Base-by-base conservation (phyloP, 2,888 invertebrate species). In the Ypsolopha sequella region DNA sequence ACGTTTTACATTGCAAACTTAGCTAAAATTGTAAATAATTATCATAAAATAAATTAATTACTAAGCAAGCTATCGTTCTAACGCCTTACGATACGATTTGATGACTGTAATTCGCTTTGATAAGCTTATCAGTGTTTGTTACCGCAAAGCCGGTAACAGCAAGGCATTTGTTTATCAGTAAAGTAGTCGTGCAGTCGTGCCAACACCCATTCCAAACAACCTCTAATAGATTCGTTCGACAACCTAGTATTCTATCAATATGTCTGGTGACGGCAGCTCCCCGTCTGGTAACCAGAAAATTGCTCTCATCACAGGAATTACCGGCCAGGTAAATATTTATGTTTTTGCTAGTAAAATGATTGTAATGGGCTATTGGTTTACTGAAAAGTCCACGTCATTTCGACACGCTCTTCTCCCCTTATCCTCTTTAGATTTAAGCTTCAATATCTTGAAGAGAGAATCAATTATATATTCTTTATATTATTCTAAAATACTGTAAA, bases 251-350 rank as follows among this genome's bases (percentile, higher is more conserved):
- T 39, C 33, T 7, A 10, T 3, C 36, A 68, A 53, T 55, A 86
- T 86, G 86, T 79, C 81, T 6, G 85, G 79, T 9, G 84, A 84
- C 62, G 66, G 66, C 9, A 61, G 76, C 1, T 59, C 54, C 36
- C 44, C 50, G 1, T 63, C 61, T 52, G 65, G 58, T 35, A 76
- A 72, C 52, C 85, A 76, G 63, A 93, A 92, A 78, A 89, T 97
- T 48, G 98, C 99, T 9, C 86, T 99, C 53, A 94, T 99, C 66
- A 98, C 98, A 54, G 99, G 99, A 60, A 98, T 99, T 55, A 97
- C 97, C 41, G 99, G 99, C 38, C 99, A 99, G 92, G 98, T 98
- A 89, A 73, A 74, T 67, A 57, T 33, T 38, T 48, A 48, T 41
- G 39, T 24, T 34, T 45, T 34, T 50, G 34, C 49, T 24, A 24